Conservation (phyloP, 2,888 invertebrate genomes). For the Epinotia brunnichana region DNA sequence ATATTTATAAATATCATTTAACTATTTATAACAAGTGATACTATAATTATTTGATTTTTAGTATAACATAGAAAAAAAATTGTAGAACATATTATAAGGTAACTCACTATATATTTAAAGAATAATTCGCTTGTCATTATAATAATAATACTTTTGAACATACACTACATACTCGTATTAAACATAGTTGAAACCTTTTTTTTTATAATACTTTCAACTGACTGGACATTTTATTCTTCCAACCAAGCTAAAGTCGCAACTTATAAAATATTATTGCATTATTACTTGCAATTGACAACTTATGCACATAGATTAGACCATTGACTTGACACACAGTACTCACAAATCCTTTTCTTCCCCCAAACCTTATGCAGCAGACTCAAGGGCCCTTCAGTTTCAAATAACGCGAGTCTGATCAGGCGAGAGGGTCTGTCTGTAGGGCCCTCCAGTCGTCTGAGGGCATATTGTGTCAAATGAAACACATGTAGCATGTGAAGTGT, state of each 20-base stretch:
- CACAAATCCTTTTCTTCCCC: constrained; percentile 15
- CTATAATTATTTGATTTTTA: too few species aligned
- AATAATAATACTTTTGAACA: too few species aligned
- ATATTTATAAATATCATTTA: too few species aligned
- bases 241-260: neutral
- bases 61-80: too few species aligned
- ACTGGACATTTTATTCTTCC: too few species aligned
- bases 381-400: constrained; percentile 21
- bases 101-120: too few species aligned
- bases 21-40: neutral
- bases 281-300: neutral
- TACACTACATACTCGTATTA: too few species aligned
- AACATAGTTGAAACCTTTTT: too few species aligned
- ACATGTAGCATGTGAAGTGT: constrained; percentile 33
- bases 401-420: constrained; percentile 22
- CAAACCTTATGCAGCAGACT: constrained; percentile 25
- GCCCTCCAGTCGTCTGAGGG: constrained; percentile 42
- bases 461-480: constrained; percentile 44
- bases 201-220: too few species aligned
- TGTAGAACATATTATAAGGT: too few species aligned
- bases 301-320: constrained; percentile 2
- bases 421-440: constrained; percentile 26
- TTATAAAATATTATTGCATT: neutral
- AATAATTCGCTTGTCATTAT: too few species aligned
- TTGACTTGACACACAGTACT: constrained; percentile 8